Percentiles rank a stretch among this genome's conserved stretches.
phyloP scores from a whole-genome alignment of 2,113 vertebrate genomes.

The Melospiza melodia region DNA sequence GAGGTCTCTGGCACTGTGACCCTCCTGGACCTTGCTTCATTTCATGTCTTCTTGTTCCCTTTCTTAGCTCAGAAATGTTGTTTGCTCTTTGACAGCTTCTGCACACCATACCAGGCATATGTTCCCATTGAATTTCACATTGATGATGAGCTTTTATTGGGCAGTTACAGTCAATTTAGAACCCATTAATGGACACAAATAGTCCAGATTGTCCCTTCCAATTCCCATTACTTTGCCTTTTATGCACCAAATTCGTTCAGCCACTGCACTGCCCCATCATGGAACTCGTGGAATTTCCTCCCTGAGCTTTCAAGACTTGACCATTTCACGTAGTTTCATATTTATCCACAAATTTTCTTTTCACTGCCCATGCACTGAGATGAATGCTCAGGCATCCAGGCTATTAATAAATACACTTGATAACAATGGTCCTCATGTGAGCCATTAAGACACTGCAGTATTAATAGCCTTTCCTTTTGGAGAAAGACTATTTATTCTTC shows the following conservation, averaged over 20 bases:
- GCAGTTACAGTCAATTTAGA: slow-evolving; percentile 36
- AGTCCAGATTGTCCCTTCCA: slow-evolving; percentile 28
- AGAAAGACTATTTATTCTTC: slow-evolving; percentile 47
- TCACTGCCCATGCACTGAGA: not conserved
- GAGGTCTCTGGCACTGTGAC: not conserved
- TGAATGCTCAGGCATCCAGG: not conserved
- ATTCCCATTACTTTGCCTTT: slow-evolving; percentile 43
- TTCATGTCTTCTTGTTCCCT: not conserved
- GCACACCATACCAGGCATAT: not conserved
- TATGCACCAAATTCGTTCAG: not conserved
- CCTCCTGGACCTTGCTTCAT: not conserved
- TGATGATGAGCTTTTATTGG: not conserved
- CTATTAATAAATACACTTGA: slow-evolving; percentile 58
- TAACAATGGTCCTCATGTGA: slow-evolving; percentile 44
- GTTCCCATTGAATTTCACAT: not conserved
- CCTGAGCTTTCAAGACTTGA: not conserved
- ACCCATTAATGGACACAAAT: slow-evolving; percentile 23
- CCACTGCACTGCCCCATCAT: not conserved
- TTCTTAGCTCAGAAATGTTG: not conserved
- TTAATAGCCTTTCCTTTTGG: slow-evolving; percentile 60
- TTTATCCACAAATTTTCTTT: slow-evolving; percentile 29
- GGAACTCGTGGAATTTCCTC: slow-evolving; percentile 9
- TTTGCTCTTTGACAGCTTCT: not conserved
- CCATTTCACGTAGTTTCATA: not conserved
- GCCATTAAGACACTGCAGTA: slow-evolving; percentile 34